Evolutionary conservation across 2,113 vertebrate genomes (phyloP).

Genomic region (Addax nasomaculatus): DNA sequence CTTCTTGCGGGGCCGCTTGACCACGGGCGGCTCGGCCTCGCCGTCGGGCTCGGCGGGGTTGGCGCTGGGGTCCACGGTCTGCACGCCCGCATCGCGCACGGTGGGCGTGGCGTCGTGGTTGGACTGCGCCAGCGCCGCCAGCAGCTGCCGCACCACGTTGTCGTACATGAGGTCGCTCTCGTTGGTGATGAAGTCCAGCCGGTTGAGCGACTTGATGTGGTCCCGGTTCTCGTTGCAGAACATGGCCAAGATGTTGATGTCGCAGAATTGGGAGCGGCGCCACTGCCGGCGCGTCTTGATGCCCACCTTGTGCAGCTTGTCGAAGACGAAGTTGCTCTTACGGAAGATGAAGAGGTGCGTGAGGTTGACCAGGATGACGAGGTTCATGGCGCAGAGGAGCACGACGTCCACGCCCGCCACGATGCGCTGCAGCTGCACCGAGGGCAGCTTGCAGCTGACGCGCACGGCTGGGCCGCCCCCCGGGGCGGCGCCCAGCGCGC

Average conservation of each 20-base stretch:
- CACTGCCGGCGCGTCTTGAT: constrained; percentile 96
- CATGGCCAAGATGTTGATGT: constrained; percentile 99
- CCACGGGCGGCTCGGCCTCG: constrained; percentile 87
- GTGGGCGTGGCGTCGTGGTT: constrained; percentile 96
- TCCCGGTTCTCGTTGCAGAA: constrained; percentile 99
- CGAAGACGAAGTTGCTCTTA: constrained; percentile 99
- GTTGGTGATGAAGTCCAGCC: constrained; percentile 98
- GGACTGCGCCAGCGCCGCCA: constrained; percentile 96
- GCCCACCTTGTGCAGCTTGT: constrained; percentile 98
- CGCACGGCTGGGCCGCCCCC: constrained; percentile 79
- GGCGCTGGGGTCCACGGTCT: constrained; percentile 91
- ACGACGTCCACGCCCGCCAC: constrained; percentile 94
- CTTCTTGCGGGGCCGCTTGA: constrained; percentile 95
- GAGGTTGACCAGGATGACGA: constrained; percentile 95
- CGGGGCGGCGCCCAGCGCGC: constrained; percentile 91
- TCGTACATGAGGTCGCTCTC: constrained; percentile 99
- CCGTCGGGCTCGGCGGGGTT: constrained; percentile 90
- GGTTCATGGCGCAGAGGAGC: constrained; percentile 95
- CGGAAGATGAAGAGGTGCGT: constrained; percentile 97
- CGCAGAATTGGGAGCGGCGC: constrained; percentile 99
- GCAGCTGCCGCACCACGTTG: constrained; percentile 96
- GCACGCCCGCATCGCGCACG: constrained; percentile 92
- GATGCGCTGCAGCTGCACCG: constrained; percentile 97
- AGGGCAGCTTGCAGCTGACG: constrained; percentile 96
- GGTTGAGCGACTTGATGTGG: constrained; percentile 98